These are phyloP conservation scores for Drosophila ezoana DNA, from an alignment of 2,888 invertebrate species.

Conservation along the genomic window DNA sequence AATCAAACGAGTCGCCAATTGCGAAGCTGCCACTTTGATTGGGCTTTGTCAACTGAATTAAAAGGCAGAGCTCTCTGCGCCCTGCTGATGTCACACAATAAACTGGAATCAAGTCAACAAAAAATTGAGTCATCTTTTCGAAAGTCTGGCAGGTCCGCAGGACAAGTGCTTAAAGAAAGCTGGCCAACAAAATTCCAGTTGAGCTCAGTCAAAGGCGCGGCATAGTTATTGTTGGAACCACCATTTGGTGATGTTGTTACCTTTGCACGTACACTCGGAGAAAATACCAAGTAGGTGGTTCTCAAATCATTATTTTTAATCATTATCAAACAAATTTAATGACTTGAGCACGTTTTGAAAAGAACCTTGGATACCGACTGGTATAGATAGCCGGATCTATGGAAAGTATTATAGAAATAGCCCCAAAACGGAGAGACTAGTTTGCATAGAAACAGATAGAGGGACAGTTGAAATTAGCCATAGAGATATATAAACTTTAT, in stretches of 20 bases:
- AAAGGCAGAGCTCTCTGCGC: conserved; percentile 30
- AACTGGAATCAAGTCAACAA: conserved; percentile 23
- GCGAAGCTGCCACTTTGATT: conserved; percentile 45
- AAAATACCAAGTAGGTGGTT: background rate
- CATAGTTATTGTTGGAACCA: conserved; percentile 4
- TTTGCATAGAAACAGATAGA: no score
- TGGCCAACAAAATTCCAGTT: conserved; percentile 19
- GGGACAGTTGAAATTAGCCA: no score
- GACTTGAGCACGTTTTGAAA: no score
- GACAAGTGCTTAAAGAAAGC: conserved; percentile 25
- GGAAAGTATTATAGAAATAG: no score
- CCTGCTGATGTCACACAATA: conserved; percentile 31
- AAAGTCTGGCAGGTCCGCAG: conserved; percentile 2
- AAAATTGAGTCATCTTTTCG: conserved; percentile 18
- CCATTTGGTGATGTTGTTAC: conserved; percentile 1
- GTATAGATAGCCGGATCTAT: no score
- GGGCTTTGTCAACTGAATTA: conserved; percentile 59
- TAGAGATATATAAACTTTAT: no score
- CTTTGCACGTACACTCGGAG: background rate
- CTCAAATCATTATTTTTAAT: no score
- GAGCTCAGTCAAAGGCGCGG: conserved; percentile 10
- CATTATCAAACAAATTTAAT: no score
- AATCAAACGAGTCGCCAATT: conserved; percentile 9
- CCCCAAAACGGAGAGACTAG: no score
- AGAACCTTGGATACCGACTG: no score